Percentiles rank a stretch among this genome's conserved stretches.
Evolutionary conservation across 2,113 vertebrate species (phyloP).

Genomic region (Mustela nigripes): DNA sequence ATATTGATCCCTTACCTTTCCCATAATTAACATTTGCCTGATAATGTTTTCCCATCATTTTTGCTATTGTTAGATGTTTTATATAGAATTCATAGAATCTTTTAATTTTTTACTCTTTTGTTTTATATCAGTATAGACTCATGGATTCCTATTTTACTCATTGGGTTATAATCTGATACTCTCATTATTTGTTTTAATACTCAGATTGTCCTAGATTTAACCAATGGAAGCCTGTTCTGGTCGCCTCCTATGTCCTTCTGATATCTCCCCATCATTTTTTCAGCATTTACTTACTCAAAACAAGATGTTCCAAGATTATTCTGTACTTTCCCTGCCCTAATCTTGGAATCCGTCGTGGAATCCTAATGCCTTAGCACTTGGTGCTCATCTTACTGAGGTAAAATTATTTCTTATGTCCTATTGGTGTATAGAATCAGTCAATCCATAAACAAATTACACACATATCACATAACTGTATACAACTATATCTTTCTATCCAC

Average conservation of each 20-base stretch:
- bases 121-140: neutral
- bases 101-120: neutral
- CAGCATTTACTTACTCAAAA: neutral
- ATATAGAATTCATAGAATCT: neutral
- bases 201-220: neutral
- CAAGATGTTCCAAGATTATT: neutral
- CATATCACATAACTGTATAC: neutral
- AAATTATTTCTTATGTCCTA: neutral
- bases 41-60: neutral
- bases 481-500: neutral
- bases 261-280: neutral
- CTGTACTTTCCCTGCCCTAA: neutral
- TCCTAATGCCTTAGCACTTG: neutral
- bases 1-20: neutral
- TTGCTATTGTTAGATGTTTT: neutral
- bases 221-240: neutral
- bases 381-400: neutral
- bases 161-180: neutral
- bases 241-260: neutral
- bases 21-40: neutral
- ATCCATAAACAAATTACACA: neutral
- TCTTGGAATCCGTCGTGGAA: neutral
- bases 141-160: constrained; percentile 12
- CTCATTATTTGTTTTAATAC: constrained; percentile 30
- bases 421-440: neutral